Conservation (phyloP, 2,797 vertebrate genomes). For the Sebastes steindachneri region DNA sequence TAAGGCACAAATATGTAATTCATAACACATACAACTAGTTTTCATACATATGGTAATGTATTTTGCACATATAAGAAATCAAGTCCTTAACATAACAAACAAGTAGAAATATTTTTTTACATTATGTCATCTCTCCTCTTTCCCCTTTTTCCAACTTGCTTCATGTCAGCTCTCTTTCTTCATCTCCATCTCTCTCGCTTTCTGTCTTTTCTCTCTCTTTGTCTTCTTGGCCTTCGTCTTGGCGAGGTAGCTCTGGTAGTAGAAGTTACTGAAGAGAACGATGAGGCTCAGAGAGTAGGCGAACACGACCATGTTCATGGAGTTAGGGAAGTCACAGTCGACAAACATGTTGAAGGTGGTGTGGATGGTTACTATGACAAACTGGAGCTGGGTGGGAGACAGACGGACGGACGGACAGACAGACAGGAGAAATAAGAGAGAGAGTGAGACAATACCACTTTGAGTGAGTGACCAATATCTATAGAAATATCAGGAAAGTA, state of each 20-base stretch:
- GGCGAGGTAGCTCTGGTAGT: slow-evolving; percentile 68
- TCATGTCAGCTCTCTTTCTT: background rate
- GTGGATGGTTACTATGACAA: slow-evolving; percentile 76
- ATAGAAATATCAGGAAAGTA: too few relatives aligned
- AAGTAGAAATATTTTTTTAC: background rate
- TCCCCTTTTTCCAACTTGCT: background rate
- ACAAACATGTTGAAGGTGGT: slow-evolving; percentile 79
- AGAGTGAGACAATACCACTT: background rate
- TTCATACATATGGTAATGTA: background rate
- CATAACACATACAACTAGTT: background rate
- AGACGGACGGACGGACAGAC: background rate
- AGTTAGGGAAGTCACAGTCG: slow-evolving; percentile 74
- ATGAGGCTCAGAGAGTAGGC: slow-evolving; percentile 79
- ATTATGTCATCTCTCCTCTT: background rate
- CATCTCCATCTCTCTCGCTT: too few relatives aligned
- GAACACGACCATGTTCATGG: slow-evolving; percentile 72
- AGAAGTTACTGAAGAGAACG: slow-evolving; percentile 79
- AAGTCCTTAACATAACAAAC: slow-evolving; percentile 3
- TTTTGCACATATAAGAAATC: background rate
- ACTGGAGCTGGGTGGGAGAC: slow-evolving; percentile 71
- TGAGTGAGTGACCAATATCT: background rate
- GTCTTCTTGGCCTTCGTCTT: slow-evolving; percentile 59
- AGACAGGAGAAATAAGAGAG: background rate
- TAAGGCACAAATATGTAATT: background rate
- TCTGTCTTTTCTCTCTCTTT: background rate